A percentile compares a stretch with the other conserved stretches of the same genome.
phyloP scores from a whole-genome alignment of 1,140 invertebrate genomes.

The Homarus americanus region DNA sequence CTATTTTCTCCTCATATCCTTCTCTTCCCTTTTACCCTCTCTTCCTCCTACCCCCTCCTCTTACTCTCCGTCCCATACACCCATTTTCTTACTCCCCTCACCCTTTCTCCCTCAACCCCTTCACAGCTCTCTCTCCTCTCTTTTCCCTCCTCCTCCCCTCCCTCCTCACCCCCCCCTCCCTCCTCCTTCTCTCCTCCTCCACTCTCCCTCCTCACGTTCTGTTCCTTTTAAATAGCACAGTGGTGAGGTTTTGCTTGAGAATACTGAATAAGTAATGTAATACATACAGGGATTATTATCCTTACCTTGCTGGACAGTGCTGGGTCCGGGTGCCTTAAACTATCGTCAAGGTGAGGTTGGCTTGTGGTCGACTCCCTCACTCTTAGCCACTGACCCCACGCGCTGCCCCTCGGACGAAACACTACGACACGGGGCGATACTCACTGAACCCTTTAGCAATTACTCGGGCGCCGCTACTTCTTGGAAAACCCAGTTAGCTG shows the following conservation, averaged over 20 bases:
- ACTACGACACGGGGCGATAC: slow-evolving; percentile 40
- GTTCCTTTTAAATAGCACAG: slow-evolving; percentile 68
- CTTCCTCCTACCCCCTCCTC: not conserved
- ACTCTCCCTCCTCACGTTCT: slow-evolving; percentile 46
- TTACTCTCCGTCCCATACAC: not conserved
- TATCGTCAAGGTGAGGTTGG: not conserved
- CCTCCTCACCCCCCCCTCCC: slow-evolving; percentile 37
- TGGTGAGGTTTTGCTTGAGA: slow-evolving; percentile 69
- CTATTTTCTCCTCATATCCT: not conserved
- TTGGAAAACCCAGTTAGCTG: slow-evolving; percentile 60
- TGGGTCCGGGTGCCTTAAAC: not conserved
- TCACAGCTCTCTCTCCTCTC: not conserved
- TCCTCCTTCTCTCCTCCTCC: slow-evolving; percentile 10
- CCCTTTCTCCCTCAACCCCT: not conserved
- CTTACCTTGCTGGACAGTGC: slow-evolving; percentile 57
- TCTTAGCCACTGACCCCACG: not conserved
- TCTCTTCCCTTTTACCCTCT: not conserved
- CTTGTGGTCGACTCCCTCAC: not conserved
- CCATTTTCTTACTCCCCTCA: not conserved
- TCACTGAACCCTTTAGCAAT: slow-evolving; percentile 39
- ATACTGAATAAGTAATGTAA: slow-evolving; percentile 71
- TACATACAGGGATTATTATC: slow-evolving; percentile 70
- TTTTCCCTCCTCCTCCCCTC: slow-evolving; percentile 15
- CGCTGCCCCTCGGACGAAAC: slow-evolving; percentile 30
- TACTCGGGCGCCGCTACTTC: slow-evolving; percentile 55